A percentile compares a stretch with the other conserved stretches of the same genome.
Evolutionary conservation across 2,888 invertebrate species (phyloP).

Genomic region (Agrilus mali): DNA sequence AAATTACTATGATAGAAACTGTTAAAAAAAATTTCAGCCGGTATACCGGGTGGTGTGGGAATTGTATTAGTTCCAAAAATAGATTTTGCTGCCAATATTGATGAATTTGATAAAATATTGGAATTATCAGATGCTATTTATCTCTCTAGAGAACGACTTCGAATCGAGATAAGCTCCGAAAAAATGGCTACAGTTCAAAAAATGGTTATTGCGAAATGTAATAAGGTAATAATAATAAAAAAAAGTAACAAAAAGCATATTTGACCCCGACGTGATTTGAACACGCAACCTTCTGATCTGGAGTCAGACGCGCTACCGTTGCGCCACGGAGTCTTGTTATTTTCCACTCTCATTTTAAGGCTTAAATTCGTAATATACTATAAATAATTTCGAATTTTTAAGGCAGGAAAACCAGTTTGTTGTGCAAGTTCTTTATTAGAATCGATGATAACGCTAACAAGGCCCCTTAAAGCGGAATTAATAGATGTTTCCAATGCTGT

Average conservation of each 20-base stretch:
- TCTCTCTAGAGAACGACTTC: slow-evolving; percentile 95
- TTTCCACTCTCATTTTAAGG: neutral
- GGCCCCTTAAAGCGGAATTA: slow-evolving; percentile 65
- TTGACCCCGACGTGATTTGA: slow-evolving; percentile 93
- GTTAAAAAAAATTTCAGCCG: too few species aligned
- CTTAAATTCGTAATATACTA: neutral
- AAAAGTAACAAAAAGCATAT: slow-evolving; percentile 14
- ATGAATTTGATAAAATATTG: slow-evolving; percentile 89
- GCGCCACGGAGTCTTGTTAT: slow-evolving; percentile 73
- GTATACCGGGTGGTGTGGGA: slow-evolving; percentile 54
- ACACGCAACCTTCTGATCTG: slow-evolving; percentile 97
- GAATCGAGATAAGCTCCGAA: slow-evolving; percentile 96
- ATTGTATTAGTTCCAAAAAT: slow-evolving; percentile 97
- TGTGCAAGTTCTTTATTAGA: slow-evolving; percentile 74
- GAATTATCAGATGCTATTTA: slow-evolving; percentile 91
- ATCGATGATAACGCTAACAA: slow-evolving; percentile 69
- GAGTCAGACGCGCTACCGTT: slow-evolving; percentile 97
- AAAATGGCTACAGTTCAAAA: slow-evolving; percentile 97
- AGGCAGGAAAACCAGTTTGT: slow-evolving; percentile 75
- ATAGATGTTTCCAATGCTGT: slow-evolving; percentile 88
- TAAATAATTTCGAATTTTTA: slow-evolving; percentile 18
- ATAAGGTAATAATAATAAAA: slow-evolving; percentile 34
- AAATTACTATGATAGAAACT: neutral
- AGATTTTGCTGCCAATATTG: slow-evolving; percentile 96
- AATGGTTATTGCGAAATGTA: slow-evolving; percentile 95